phyloP scores from a whole-genome alignment of 2,797 vertebrate genomes.

The Tenualosa ilisha region DNA sequence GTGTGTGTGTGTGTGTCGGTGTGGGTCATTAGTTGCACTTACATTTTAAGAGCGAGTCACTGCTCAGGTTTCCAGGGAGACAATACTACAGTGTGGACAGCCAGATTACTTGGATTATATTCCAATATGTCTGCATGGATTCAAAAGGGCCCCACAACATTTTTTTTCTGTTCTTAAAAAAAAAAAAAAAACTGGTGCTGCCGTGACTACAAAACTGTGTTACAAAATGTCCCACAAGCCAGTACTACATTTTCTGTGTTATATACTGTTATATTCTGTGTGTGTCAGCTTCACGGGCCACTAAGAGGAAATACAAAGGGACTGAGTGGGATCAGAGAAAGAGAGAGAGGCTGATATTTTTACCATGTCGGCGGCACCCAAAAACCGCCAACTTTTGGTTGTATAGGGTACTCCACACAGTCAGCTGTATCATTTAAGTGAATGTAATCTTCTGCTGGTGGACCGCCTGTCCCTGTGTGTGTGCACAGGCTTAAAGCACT shows the following conservation, averaged over 20 bases:
- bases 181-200: not conserved
- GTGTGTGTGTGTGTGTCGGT: not conserved
- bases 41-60: constrained; percentile 48
- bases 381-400: constrained; percentile 3
- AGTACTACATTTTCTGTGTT: not conserved
- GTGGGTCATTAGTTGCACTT: constrained; percentile 48
- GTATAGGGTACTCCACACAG: not conserved
- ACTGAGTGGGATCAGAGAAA: not conserved
- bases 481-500: constrained; percentile 19
- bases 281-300: not conserved
- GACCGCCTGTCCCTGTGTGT: not conserved
- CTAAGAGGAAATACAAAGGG: not conserved
- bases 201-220: not conserved
- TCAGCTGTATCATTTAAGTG: not conserved
- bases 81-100: constrained; percentile 38
- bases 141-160: constrained; percentile 28
- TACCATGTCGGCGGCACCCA: not conserved
- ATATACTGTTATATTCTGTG: too few relatives aligned
- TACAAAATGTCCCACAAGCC: constrained; percentile 6
- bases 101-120: constrained; percentile 53
- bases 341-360: constrained; percentile 27
- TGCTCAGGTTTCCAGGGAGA: constrained; percentile 44
- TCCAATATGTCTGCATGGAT: constrained; percentile 47
- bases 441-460: constrained; percentile 2
- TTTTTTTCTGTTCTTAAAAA: not conserved